These are phyloP conservation scores for Naso thynnoides DNA, from an alignment of 2,797 vertebrate genomes.

Conservation along the genomic window DNA sequence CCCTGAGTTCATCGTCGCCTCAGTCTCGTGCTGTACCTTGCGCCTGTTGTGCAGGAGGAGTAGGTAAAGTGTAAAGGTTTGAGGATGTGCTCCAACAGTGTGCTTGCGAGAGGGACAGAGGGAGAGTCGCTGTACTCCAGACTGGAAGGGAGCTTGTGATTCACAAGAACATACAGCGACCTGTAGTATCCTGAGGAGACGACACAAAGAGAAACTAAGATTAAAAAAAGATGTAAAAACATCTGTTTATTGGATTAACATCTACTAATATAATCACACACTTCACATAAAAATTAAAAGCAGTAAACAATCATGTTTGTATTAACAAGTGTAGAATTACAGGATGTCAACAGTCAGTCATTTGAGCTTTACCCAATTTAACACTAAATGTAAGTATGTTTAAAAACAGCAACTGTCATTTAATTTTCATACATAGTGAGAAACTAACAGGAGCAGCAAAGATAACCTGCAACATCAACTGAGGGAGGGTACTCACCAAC, in stretches of 20 bases:
- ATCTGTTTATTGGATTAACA: not conserved
- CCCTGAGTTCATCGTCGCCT: too few relatives aligned
- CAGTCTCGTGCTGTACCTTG: conserved; percentile 88
- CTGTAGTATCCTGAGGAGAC: conserved; percentile 91
- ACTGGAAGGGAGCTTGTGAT: conserved; percentile 95
- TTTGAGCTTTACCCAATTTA: not conserved
- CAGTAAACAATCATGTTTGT: too few relatives aligned
- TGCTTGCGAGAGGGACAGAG: conserved; percentile 93
- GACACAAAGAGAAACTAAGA: conserved; percentile 18
- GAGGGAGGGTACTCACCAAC: not conserved
- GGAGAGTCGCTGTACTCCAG: conserved; percentile 95
- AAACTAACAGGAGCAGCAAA: not conserved
- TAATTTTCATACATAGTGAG: not conserved
- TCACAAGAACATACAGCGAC: conserved; percentile 95
- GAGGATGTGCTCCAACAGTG: conserved; percentile 96
- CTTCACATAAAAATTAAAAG: not conserved
- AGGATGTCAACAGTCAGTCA: not conserved
- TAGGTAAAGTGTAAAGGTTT: conserved; percentile 99
- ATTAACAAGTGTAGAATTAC: too few relatives aligned
- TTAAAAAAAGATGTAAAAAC: not conserved
- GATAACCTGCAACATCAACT: not conserved
- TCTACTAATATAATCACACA: not conserved
- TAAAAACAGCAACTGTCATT: not conserved
- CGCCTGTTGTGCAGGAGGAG: conserved; percentile 92
- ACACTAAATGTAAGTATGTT: not conserved